Evolutionary conservation across 1,140 invertebrate genomes (phyloP).

Genomic region (Bactericera cockerelli): DNA sequence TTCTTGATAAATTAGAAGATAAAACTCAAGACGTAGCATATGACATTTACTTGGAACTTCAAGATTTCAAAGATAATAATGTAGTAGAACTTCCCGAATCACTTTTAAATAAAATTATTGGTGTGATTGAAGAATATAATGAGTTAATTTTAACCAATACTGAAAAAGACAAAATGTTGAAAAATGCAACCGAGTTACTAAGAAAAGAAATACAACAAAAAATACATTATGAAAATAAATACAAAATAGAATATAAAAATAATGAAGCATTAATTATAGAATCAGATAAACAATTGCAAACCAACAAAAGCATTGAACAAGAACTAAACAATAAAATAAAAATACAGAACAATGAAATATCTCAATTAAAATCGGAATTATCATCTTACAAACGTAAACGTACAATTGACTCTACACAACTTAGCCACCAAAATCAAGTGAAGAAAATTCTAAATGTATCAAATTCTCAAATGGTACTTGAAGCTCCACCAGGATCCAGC

Average conservation of each 20-base stretch:
- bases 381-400: too few relatives aligned
- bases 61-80: background rate
- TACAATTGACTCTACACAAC: too few relatives aligned
- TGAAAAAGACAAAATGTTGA: background rate
- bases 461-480: background rate
- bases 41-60: background rate
- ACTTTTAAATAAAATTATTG: too few relatives aligned
- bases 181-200: background rate
- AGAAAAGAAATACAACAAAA: background rate
- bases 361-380: too few relatives aligned
- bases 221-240: background rate
- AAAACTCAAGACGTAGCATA: background rate
- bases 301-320: background rate
- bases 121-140: too few relatives aligned
- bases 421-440: background rate
- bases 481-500: background rate
- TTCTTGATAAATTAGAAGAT: background rate
- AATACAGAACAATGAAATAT: background rate
- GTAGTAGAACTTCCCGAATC: too few relatives aligned
- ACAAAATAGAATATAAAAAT: background rate
- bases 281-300: constrained; percentile 2
- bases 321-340: background rate
- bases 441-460: background rate
- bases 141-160: too few relatives aligned
- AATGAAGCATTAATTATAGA: background rate